A percentile compares a stretch with the other conserved stretches of the same genome.
phyloP scores from a whole-genome alignment of 2,113 vertebrate species.

The Notechis scutatus region DNA sequence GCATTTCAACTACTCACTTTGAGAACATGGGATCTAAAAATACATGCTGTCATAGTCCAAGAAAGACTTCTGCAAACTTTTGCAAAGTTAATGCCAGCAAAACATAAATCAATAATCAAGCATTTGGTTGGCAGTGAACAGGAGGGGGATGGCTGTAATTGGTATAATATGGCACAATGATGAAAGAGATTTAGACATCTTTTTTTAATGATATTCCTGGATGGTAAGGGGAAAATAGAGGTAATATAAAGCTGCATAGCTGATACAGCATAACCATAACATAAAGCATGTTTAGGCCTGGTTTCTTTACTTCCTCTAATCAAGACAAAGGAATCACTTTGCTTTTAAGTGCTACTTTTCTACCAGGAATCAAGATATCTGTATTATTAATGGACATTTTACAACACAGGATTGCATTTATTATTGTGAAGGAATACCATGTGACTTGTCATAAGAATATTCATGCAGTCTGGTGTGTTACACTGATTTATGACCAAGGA shows the following conservation, averaged over 20 bases:
- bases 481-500: background rate
- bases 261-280: constrained; percentile 34
- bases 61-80: constrained; percentile 31
- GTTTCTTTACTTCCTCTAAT: constrained; percentile 34
- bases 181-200: constrained; percentile 47
- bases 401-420: constrained; percentile 20
- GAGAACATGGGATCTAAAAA: constrained; percentile 11
- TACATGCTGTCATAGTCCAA: constrained; percentile 23
- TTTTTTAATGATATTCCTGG: constrained; percentile 48
- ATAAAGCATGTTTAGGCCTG: constrained; percentile 23
- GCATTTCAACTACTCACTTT: constrained; percentile 7
- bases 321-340: constrained; percentile 52
- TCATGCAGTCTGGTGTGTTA: background rate
- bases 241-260: constrained; percentile 31
- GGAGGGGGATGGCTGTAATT: constrained; percentile 40
- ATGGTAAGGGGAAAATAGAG: constrained; percentile 43
- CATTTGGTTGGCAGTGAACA: constrained; percentile 32
- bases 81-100: constrained; percentile 42
- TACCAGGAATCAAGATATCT: constrained; percentile 20
- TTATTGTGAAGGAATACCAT: constrained; percentile 34
- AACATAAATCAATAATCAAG: constrained; percentile 46
- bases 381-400: constrained; percentile 42
- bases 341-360: constrained; percentile 43
- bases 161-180: constrained; percentile 42
- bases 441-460: constrained; percentile 17